These are phyloP conservation scores for Drosophila orosa DNA, from an alignment of 1,140 invertebrate species.

Conservation along the genomic window DNA sequence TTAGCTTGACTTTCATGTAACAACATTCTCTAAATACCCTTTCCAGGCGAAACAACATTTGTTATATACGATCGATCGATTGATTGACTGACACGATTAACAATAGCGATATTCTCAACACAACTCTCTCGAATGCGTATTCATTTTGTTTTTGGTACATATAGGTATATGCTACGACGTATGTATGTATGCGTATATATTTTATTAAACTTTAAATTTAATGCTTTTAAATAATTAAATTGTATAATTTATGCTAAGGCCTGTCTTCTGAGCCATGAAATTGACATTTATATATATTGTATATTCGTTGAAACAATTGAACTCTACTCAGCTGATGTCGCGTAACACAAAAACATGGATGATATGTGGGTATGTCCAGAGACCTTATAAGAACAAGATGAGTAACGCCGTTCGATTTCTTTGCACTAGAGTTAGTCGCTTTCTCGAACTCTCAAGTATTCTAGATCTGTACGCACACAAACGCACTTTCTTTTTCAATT, in stretches of 20 bases:
- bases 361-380: conserved; percentile 44
- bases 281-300: conserved; percentile 29
- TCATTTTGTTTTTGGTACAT: conserved; percentile 43
- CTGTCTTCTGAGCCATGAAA: conserved; percentile 20
- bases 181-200: conserved; percentile 30
- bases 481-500: too few species aligned
- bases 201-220: conserved; percentile 6
- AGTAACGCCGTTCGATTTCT: background rate
- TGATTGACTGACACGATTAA: conserved; percentile 31
- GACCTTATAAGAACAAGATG: background rate
- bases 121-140: background rate
- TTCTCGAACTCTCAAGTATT: too few species aligned
- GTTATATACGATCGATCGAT: conserved; percentile 43
- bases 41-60: conserved; percentile 36
- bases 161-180: conserved; percentile 25
- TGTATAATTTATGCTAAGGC: conserved; percentile 55
- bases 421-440: too few species aligned
- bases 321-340: conserved; percentile 17
- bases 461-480: too few species aligned
- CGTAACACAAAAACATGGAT: conserved; percentile 45
- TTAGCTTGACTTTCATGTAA: conserved; percentile 28
- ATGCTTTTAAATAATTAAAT: conserved; percentile 24
- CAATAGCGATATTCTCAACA: conserved; percentile 24
- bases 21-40: conserved; percentile 45
- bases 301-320: conserved; percentile 60